Evolutionary conservation across 2,888 invertebrate genomes (phyloP), one percentile per base, ranked within the genome.

Genomic region (Cloeon dipterum): DNA sequence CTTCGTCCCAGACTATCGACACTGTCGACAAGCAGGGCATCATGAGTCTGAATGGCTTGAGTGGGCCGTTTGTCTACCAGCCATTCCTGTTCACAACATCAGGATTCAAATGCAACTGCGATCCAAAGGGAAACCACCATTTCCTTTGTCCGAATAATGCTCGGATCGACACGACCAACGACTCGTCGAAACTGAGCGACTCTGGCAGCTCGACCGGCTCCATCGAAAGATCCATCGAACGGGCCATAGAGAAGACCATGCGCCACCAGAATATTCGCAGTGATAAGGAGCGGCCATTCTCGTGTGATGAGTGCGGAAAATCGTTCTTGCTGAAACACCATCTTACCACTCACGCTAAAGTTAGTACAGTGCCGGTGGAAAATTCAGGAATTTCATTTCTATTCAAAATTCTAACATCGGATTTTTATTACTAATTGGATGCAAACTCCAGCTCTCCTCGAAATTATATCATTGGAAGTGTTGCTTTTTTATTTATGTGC

Each of bases 81-180:
- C 41, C 44, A 18, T 43, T 45, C 43, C 37, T 45, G 18, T 42
- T 43, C 43, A 45, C 42, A 40, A 43, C 43, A 23, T n/a, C 29
- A 29, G 54, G 54, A 11, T 56, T 55, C 41, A 57, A 55, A 40
- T 57, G 56, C 41, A 57, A 29, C 7, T 29, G 29, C 14, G 29
- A 29, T n/a, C 7, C 19, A 14, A 20, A 14, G 4, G 19, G 14
- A 20, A 19, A 21, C 11, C 11, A 34, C 11, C 35, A 34, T 16
- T 34, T 20, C 35, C 14, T 34, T 35, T 34, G 21, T n/a, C 20
- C 20, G 3, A 34, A 34, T 21, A 20, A 18, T 35, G 14, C 19
- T n/a, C 19, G 13, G n/a, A 35, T 13, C 13, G 20, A 20, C 14
- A 13, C 35, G 4, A n/a, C 34, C 35, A 19, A 34, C 14, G 26